Base-by-base conservation (phyloP, 2,113 vertebrate genomes). In the Delphinapterus leucas region DNA sequence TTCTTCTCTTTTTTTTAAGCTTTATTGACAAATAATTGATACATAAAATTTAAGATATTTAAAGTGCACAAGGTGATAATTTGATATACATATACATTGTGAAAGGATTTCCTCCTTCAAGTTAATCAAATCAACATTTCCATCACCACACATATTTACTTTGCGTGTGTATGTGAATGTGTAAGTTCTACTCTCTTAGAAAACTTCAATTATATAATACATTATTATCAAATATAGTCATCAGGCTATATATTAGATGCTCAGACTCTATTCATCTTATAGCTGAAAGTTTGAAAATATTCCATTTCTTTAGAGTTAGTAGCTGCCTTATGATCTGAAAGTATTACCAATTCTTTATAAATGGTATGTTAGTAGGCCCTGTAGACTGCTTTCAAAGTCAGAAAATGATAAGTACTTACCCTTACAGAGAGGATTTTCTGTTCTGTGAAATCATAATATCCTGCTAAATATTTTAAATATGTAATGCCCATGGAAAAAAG, bases 281-380 rank as follows among this genome's bases (percentile, higher is more conserved):
- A 38, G 77, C 18, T 8, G 13, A 53, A 61, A 38, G 41, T 36
- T 12, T 79, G 49, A 55, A 80, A 80, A 23, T 3, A 3, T 8
- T 55, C 61, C 58, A 9, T 90, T 77, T 67, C 36, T 67, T 82
- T 14, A 67, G 70, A 33, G 17, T 28, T 33, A 4, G 12, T 8
- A 38, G 9, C 41, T 61, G 36, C 26, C 8, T 18, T 38, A 2
- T 23, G 13, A 86, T 63, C n/a, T 90, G 36, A 65, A 61, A 55
- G 25, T 1, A 15, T 61, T 3, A 12, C 3, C 1, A 2, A 18
- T n/a, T n/a, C 23, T 74, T 49, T 65, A 8, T 20, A 18, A 60
- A 4, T 3, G 1, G 3, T 38, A 31, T 1, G 8, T 5, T 15
- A 31, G 31, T 13, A 13, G 31, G 33, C 58, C 11, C 25, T 9